These are phyloP conservation scores for Pangasianodon hypophthalmus DNA, from an alignment of 2,113 vertebrate species.

Conservation along the genomic window DNA sequence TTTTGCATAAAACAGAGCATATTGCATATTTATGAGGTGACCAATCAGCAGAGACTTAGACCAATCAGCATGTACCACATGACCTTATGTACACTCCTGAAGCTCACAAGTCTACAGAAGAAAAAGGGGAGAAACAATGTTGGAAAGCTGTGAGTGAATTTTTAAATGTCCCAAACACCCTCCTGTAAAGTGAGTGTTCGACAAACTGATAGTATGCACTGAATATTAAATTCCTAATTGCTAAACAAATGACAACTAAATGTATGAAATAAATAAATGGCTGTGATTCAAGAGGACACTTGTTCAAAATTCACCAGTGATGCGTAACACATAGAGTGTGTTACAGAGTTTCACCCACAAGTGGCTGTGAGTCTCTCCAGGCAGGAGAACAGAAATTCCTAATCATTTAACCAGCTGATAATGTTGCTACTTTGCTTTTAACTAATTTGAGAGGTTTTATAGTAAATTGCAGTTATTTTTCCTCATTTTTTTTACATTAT, in stretches of 20 bases:
- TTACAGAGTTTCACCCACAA: not conserved
- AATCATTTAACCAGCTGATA: not conserved
- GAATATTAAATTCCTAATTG: no score
- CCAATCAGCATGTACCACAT: not conserved
- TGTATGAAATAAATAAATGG: not conserved
- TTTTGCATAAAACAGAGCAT: not conserved
- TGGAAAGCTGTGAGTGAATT: not conserved
- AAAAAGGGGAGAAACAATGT: not conserved
- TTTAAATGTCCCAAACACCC: not conserved
- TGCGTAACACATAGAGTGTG: not conserved
- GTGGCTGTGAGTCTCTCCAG: not conserved
- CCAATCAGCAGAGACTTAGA: not conserved
- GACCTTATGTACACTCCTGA: not conserved
- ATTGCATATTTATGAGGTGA: not conserved
- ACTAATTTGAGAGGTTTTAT: no score
- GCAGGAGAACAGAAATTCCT: not conserved
- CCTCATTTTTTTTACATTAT: not conserved
- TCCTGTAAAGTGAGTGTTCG: not conserved
- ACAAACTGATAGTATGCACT: not conserved
- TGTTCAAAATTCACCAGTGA: not conserved
- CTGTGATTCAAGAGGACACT: not conserved
- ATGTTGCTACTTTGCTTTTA: not conserved
- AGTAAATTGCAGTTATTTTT: not conserved
- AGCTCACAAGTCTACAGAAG: not conserved
- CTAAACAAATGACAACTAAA: no score